Conservation (phyloP, 1,140 invertebrate species). For the Tenebrio molitor region DNA sequence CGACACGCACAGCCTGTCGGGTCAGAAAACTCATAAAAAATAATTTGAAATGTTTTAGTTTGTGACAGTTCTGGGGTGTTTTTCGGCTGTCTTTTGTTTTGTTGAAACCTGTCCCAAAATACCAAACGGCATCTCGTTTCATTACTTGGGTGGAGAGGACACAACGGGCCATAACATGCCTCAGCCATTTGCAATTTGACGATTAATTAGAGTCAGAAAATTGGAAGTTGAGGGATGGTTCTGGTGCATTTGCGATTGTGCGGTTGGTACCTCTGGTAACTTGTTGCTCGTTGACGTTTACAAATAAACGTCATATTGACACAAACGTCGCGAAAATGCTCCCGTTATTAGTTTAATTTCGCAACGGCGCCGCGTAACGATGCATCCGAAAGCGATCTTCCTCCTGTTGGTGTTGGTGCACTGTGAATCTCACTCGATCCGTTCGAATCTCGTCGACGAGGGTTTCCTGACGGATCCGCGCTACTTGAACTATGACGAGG, state of each 20-base stretch:
- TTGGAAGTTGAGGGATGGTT: neutral
- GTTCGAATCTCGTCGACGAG: constrained; percentile 56
- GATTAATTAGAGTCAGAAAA: neutral
- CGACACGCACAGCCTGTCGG: no score
- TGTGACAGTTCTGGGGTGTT: no score
- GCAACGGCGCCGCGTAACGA: neutral
- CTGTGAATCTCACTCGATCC: constrained; percentile 12
- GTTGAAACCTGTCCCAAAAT: no score
- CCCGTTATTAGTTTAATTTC: neutral
- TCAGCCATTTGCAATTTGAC: no score
- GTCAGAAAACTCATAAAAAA: no score
- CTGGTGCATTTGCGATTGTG: neutral
- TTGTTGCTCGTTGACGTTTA: constrained; percentile 1
- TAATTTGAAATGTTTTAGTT: no score
- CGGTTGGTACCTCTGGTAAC: neutral
- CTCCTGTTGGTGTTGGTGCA: neutral
- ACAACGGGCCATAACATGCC: no score
- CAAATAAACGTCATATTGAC: constrained; percentile 10
- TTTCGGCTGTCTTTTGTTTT: no score
- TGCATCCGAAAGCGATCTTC: constrained; percentile 13
- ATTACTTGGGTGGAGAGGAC: no score
- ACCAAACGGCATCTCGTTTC: no score
- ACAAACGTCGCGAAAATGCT: constrained; percentile 15
- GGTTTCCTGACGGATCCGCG: constrained; percentile 65
- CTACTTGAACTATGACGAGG: constrained; percentile 78